Conservation (phyloP, 2,888 invertebrate genomes). For the Melanophora roralis region DNA sequence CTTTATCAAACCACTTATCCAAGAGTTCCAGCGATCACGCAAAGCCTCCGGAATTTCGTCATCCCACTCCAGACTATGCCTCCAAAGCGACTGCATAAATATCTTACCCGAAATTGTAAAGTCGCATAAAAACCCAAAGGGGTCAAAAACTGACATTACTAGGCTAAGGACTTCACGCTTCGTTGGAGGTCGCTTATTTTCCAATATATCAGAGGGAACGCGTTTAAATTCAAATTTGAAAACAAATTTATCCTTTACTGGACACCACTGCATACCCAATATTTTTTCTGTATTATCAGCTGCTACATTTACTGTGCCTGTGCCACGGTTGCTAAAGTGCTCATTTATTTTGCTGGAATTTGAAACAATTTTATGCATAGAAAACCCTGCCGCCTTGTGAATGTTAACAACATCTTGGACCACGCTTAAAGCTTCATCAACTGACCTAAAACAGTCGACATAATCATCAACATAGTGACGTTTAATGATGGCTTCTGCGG, state of each 20-base stretch:
- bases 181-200: not conserved
- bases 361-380: too few relatives aligned
- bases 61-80: not conserved
- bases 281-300: too few relatives aligned
- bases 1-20: conserved; percentile 1
- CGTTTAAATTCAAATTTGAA: not conserved
- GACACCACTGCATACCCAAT: not conserved
- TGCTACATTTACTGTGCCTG: too few relatives aligned
- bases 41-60: not conserved
- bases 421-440: not conserved
- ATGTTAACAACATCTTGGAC: not conserved
- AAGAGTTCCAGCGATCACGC: conserved; percentile 2
- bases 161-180: not conserved
- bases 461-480: not conserved
- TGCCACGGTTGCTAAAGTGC: too few relatives aligned
- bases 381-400: not conserved
- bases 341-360: too few relatives aligned
- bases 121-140: not conserved
- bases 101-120: not conserved
- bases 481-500: not conserved
- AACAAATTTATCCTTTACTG: not conserved
- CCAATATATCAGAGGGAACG: not conserved
- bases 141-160: not conserved
- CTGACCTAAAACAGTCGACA: not conserved
- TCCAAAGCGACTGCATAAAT: conserved; percentile 1